These are phyloP conservation scores for Cercocebus atys DNA, from an alignment of 2,113 vertebrate species.

Conservation along the genomic window DNA sequence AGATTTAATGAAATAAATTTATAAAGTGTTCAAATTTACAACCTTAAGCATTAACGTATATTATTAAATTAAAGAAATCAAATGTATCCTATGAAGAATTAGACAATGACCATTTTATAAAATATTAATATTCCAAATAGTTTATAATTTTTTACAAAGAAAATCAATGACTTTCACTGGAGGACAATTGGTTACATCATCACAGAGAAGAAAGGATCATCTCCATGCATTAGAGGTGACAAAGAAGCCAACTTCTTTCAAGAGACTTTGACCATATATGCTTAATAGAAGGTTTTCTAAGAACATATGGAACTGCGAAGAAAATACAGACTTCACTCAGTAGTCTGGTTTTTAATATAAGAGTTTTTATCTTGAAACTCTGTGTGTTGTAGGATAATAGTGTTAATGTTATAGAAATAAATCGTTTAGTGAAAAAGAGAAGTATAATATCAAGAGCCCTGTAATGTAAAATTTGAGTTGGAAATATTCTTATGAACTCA, in stretches of 20 bases:
- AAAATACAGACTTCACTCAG: background rate
- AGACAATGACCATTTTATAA: constrained; percentile 49
- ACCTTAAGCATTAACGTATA: background rate
- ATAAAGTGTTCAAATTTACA: constrained; percentile 41
- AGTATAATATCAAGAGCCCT: background rate
- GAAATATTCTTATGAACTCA: background rate
- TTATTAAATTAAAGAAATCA: constrained; percentile 47
- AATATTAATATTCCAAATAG: background rate
- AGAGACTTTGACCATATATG: fast-evolving
- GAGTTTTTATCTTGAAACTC: background rate
- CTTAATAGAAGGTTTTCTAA: background rate
- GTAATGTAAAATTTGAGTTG: background rate
- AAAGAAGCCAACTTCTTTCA: background rate
- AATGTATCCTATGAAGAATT: background rate
- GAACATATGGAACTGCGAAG: background rate
- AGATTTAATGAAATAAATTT: constrained; percentile 35
- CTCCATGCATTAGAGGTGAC: background rate
- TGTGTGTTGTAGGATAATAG: background rate
- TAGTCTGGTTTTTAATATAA: background rate
- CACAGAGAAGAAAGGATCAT: background rate
- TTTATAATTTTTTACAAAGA: background rate
- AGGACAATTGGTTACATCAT: background rate
- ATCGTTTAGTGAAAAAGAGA: background rate
- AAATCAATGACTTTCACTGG: background rate
- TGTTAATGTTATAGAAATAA: background rate